Conservation (phyloP, 1,140 invertebrate genomes). For the Drosophila equinoxialis region DNA sequence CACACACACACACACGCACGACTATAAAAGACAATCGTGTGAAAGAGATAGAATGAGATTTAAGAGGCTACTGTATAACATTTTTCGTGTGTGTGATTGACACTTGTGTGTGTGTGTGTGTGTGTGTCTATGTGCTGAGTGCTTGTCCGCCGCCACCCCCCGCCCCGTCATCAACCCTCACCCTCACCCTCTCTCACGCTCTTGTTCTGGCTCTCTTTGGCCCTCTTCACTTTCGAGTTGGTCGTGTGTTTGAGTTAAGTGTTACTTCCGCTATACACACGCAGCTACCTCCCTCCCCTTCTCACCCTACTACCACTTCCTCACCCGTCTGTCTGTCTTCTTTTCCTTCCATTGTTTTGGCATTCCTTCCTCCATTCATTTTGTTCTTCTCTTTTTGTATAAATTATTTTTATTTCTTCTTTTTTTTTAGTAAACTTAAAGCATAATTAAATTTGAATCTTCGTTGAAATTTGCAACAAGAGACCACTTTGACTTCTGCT, state of each 20-base stretch:
- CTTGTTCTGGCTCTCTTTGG: conserved; percentile 8
- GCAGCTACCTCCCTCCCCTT: conserved; percentile 5
- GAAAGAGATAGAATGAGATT: conserved; percentile 27
- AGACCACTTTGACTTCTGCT: background rate
- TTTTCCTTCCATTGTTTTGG: background rate
- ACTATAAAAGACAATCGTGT: conserved; percentile 16
- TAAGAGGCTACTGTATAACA: conserved; percentile 41
- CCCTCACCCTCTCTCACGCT: conserved; percentile 14
- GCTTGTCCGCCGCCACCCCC: background rate
- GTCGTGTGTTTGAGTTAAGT: conserved; percentile 66
- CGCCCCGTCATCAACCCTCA: conserved; percentile 3
- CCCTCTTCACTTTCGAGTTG: conserved; percentile 14
- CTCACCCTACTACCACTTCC: conserved; percentile 17
- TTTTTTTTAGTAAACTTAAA: background rate
- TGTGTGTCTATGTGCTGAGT: conserved; percentile 32
- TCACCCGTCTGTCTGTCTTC: background rate
- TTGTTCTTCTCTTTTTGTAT: background rate
- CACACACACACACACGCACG: conserved; percentile 16
- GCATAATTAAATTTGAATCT: conserved; percentile 5
- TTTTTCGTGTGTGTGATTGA: conserved; percentile 43
- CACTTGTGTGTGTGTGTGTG: conserved; percentile 38
- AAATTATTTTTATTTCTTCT: background rate
- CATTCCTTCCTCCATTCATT: background rate
- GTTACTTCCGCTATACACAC: conserved; percentile 71
- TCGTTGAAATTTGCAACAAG: conserved; percentile 3